These are phyloP conservation scores for Tenrec ecaudatus DNA, from an alignment of 2,113 vertebrate species.

Conservation along the genomic window DNA sequence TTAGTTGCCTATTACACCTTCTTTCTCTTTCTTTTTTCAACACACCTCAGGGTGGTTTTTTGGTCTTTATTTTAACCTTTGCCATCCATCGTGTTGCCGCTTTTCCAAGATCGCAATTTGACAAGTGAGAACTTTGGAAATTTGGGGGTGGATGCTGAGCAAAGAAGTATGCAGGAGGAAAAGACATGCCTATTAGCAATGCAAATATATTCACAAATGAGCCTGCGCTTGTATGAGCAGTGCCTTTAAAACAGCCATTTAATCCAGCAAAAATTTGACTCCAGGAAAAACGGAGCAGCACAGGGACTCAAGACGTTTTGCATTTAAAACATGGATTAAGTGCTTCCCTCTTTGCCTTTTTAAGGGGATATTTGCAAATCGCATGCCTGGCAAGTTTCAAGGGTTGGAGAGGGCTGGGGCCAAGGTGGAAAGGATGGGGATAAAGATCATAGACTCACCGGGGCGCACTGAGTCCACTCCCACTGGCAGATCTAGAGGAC, in stretches of 20 bases:
- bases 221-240: conserved; percentile 51
- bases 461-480: too few relatives aligned
- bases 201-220: conserved; percentile 76
- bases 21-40: not conserved
- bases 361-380: conserved; percentile 22
- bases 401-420: conserved; percentile 41
- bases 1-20: not conserved
- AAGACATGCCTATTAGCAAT: conserved; percentile 63
- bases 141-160: conserved; percentile 8
- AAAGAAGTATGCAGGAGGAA: conserved; percentile 6
- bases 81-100: not conserved
- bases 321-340: conserved; percentile 71
- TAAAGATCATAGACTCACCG: not conserved
- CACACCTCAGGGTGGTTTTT: too few relatives aligned
- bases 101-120: conserved; percentile 27
- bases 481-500: too few relatives aligned
- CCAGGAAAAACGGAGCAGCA: conserved; percentile 64
- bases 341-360: conserved; percentile 39
- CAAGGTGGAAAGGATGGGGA: not conserved
- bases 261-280: conserved; percentile 78
- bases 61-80: too few relatives aligned
- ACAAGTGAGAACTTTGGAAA: conserved; percentile 55
- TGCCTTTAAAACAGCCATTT: conserved; percentile 70
- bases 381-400: conserved; percentile 56
- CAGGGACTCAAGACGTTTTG: conserved; percentile 71